These are phyloP conservation scores for Cherax destructor DNA, from an alignment of 1,140 invertebrate species.

Conservation along the genomic window DNA sequence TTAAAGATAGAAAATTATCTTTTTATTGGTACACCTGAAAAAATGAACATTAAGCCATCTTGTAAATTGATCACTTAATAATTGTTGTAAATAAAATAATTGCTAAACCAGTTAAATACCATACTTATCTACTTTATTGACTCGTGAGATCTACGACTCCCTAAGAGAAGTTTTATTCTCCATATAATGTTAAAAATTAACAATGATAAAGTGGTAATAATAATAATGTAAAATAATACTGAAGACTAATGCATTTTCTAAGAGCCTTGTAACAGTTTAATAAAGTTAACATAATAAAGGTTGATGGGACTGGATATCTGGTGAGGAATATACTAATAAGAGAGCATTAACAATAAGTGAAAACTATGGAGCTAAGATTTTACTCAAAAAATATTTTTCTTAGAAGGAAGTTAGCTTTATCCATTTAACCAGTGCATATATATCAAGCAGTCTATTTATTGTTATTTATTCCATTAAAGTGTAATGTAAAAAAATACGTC, in stretches of 20 bases:
- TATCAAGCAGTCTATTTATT: no score
- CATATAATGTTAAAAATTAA: not conserved
- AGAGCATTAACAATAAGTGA: no score
- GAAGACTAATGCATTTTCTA: not conserved
- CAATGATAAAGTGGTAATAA: not conserved
- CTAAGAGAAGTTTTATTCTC: not conserved
- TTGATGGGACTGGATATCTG: no score
- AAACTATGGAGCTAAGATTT: no score
- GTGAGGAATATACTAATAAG: no score
- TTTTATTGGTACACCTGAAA: not conserved
- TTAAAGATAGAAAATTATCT: not conserved
- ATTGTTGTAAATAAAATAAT: not conserved
- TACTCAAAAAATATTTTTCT: no score
- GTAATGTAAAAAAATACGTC: no score
- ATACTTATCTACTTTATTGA: not conserved
- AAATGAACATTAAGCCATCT: not conserved
- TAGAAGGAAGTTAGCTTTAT: no score
- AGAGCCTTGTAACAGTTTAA: no score
- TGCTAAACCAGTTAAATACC: not conserved
- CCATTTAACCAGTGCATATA: no score
- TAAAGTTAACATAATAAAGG: no score
- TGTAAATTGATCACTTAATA: not conserved
- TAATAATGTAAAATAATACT: not conserved
- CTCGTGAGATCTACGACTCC: not conserved
- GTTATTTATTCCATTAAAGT: no score